phyloP scores from a whole-genome alignment of 2,797 vertebrate genomes.

The Echiichthys vipera region DNA sequence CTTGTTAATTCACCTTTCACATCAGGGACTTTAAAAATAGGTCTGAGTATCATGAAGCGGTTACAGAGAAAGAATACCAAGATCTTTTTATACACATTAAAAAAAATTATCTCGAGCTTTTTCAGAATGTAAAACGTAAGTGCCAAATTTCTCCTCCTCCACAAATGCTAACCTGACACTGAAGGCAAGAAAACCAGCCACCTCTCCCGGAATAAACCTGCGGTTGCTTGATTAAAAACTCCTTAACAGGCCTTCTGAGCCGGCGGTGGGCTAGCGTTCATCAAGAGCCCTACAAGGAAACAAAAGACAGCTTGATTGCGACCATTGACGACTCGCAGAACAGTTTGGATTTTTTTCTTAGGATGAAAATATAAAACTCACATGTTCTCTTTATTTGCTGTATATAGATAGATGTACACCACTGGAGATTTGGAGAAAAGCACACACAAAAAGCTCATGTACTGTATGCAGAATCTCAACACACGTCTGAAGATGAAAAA shows the following conservation, averaged over 20 bases:
- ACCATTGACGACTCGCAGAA: slow-evolving; percentile 19
- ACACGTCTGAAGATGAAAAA: slow-evolving; percentile 86
- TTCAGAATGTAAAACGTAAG: background rate
- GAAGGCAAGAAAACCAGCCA: background rate
- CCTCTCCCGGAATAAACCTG: background rate
- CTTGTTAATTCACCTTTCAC: background rate
- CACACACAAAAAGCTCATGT: slow-evolving; percentile 91
- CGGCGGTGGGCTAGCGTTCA: background rate
- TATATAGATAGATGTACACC: slow-evolving; percentile 93
- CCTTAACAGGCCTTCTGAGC: background rate
- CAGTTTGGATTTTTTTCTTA: slow-evolving; percentile 50
- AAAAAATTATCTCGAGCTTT: no score
- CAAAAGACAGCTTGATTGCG: background rate
- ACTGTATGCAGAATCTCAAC: slow-evolving; percentile 87
- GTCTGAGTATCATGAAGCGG: background rate
- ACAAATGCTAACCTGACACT: background rate
- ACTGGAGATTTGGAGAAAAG: slow-evolving; percentile 92
- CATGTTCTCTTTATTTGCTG: slow-evolving; percentile 96
- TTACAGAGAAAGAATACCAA: background rate
- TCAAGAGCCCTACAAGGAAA: background rate
- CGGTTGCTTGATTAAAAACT: background rate
- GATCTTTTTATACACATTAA: no score
- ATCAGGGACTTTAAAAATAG: background rate
- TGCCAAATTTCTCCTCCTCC: background rate
- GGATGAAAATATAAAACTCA: slow-evolving; percentile 94